Evolutionary conservation across 2,888 invertebrate genomes (phyloP).

Genomic region (Catotricha subobsoleta): DNA sequence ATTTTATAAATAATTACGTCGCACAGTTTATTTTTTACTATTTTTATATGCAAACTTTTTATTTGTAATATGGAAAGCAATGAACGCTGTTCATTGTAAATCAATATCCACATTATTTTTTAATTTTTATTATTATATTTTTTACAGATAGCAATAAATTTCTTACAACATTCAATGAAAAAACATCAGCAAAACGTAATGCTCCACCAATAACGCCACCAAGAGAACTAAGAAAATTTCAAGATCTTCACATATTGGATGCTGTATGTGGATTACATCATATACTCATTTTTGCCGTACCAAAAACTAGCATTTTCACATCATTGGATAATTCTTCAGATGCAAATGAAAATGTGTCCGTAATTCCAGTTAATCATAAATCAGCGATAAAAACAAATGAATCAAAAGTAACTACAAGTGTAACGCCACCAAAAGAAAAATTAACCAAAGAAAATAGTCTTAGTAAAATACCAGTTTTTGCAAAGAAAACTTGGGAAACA

Average conservation of each 20-base stretch:
- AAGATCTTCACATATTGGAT: constrained; percentile 5
- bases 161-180: constrained; percentile 6
- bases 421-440: background rate
- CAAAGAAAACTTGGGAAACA: background rate
- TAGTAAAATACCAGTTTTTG: background rate
- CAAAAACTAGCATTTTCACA: background rate
- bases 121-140: constrained; percentile 1
- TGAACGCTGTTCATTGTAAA: no score
- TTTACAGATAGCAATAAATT: constrained; percentile 6
- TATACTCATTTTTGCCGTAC: constrained; percentile 7
- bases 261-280: constrained; percentile 6
- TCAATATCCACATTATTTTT: background rate
- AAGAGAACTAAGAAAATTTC: constrained; percentile 7
- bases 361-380: background rate
- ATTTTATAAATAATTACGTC: no score
- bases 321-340: constrained; percentile 1
- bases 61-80: no score
- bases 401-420: background rate
- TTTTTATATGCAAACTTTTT: no score
- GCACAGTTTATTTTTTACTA: no score
- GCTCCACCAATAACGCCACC: background rate
- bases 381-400: background rate
- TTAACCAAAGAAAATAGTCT: background rate
- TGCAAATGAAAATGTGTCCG: background rate
- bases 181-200: background rate